Evolutionary conservation across 2,888 invertebrate species (phyloP), one percentile per base, ranked within the genome.

Genomic region (Altica lythri): DNA sequence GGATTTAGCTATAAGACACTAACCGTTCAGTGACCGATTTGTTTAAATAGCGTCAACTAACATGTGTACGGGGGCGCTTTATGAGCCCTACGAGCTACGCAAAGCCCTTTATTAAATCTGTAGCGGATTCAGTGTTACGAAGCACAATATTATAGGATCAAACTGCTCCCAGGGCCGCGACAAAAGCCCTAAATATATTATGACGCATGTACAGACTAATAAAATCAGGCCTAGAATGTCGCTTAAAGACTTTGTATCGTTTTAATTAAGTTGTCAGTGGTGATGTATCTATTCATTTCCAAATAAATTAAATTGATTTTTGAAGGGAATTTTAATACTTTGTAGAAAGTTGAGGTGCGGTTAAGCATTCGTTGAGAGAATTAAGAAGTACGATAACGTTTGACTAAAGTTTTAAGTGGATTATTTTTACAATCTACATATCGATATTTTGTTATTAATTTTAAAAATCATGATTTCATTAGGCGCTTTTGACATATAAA

Each of bases 71-170:
- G 34, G 34, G 34, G 12, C 30, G 34, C 16, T 34, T 16, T 14
- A 34, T 16, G 40, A 30, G 16, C n/a, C 10, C 17, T 18, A 18
- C 19, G 30, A 47, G 47, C 35, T 16, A 5, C n/a, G 37, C 30
- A 19, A 18, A 44, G 58, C 61, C 65, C 61, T 65, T 68, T 68
- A 66, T 68, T 68, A 64, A 63, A 65, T 65, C 64, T 64, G 57
- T 59, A 62, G 48, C 55, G 57, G 50, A 55, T 47, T 53, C 55
- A 46, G 49, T 30, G 44, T 53, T 25, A 48, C 51, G 49, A 37
- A 51, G 55, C 46, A 50, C 59, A 46, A 59, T 57, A 57, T 57
- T 53, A 53, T 46, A 43, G 60, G 57, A 61, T 59, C 59, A 61
- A 59, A 32, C 50, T 34, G 50, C 47, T 40, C 40, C 46, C 51